Evolutionary conservation across 2,888 invertebrate genomes (phyloP).

Genomic region (Brenthis daphne): DNA sequence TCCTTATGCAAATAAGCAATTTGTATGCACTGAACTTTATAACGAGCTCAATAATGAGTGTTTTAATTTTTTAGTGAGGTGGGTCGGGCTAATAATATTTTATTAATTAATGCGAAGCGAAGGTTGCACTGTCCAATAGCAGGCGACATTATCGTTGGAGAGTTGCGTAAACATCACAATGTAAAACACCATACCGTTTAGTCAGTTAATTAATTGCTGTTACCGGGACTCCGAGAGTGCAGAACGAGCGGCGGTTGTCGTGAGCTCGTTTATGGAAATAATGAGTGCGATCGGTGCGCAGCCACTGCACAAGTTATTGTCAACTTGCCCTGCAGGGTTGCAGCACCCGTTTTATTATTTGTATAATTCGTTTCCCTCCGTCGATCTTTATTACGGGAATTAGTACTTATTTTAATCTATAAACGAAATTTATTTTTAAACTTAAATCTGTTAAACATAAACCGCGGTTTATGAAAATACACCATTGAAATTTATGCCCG

Average conservation of each 20-base stretch:
- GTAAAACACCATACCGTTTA: slow-evolving; percentile 80
- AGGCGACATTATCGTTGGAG: slow-evolving; percentile 76
- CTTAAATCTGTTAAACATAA: not conserved
- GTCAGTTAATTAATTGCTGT: slow-evolving; percentile 79
- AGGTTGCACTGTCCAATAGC: slow-evolving; percentile 66
- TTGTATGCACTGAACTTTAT: slow-evolving; percentile 67
- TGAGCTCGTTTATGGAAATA: slow-evolving; percentile 77
- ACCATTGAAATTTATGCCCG: slow-evolving; percentile 30
- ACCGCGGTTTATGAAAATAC: slow-evolving; percentile 20
- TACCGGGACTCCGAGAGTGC: slow-evolving; percentile 64
- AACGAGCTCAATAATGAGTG: slow-evolving; percentile 71
- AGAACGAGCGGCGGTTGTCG: slow-evolving; percentile 53
- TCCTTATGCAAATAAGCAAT: slow-evolving; percentile 69
- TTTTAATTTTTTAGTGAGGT: slow-evolving; percentile 76
- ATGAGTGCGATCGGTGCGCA: slow-evolving; percentile 66
- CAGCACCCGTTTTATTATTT: slow-evolving; percentile 50
- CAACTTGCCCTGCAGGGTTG: slow-evolving; percentile 43
- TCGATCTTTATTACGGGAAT: slow-evolving; percentile 48
- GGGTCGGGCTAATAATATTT: slow-evolving; percentile 71
- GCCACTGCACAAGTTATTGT: slow-evolving; percentile 63
- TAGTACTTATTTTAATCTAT: slow-evolving; percentile 23
- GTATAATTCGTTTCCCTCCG: slow-evolving; percentile 60
- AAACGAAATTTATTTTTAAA: slow-evolving; percentile 27
- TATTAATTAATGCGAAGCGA: slow-evolving; percentile 73
- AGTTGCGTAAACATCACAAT: slow-evolving; percentile 78